These are phyloP conservation scores for Nebria salina DNA, from an alignment of 2,888 invertebrate species.

Conservation along the genomic window DNA sequence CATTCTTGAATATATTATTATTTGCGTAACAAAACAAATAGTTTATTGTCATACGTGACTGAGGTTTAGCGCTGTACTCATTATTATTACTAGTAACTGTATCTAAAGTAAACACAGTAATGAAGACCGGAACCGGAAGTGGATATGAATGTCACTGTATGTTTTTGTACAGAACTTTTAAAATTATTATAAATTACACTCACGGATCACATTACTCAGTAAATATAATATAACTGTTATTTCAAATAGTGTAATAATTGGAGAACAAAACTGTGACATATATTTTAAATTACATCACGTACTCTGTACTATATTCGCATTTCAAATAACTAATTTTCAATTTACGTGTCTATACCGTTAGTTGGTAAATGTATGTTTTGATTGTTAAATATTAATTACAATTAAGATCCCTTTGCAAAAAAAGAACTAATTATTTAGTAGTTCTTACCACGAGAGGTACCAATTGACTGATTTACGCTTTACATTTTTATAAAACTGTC, in stretches of 20 bases:
- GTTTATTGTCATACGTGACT: not conserved
- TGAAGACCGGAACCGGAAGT: slow-evolving; percentile 20
- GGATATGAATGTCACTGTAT: slow-evolving; percentile 1
- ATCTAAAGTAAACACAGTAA: not conserved
- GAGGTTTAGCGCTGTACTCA: not conserved
- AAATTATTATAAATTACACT: not conserved
- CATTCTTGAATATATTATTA: slow-evolving; percentile 1
- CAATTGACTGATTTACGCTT: not conserved
- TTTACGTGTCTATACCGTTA: not conserved
- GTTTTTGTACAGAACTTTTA: slow-evolving; percentile 1
- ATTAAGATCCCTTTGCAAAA: too few species aligned
- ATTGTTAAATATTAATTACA: too few species aligned
- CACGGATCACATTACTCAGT: not conserved
- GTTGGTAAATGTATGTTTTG: not conserved
- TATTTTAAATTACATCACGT: not conserved
- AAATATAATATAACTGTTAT: not conserved
- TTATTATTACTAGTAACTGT: not conserved
- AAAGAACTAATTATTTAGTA: not conserved
- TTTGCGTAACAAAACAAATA: slow-evolving; percentile 10
- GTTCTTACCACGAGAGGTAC: not conserved
- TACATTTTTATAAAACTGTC: not conserved
- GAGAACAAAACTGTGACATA: not conserved
- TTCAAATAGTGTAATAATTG: too few species aligned
- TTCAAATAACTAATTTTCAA: not conserved
- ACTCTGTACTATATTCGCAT: not conserved